These are phyloP conservation scores for Hemicentrotus pulcherrimus DNA, from an alignment of 35 echinoderm and acorn worm species.

Conservation along the genomic window DNA sequence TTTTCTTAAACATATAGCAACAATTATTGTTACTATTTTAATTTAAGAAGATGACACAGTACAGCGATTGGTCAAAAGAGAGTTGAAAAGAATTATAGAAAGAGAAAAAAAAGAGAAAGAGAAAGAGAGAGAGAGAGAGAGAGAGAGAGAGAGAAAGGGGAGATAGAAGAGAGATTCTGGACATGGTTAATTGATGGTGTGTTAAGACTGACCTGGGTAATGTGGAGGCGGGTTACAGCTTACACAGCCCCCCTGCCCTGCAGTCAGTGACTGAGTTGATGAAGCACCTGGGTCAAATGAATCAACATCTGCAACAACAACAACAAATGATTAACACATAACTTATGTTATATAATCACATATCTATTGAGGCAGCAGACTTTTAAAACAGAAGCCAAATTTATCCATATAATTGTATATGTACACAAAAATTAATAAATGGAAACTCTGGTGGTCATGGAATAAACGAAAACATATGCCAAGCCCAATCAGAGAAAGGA, in stretches of 20 bases:
- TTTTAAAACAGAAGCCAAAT: no score
- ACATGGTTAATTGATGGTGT: neutral
- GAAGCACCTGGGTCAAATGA: neutral
- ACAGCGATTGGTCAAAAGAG: neutral
- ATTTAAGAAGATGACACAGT: no score
- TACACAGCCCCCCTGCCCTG: neutral
- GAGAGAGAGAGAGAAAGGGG: neutral
- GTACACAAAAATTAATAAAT: no score
- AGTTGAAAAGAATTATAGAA: neutral
- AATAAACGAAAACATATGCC: no score
- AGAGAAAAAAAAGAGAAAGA: neutral
- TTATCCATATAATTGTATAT: no score
- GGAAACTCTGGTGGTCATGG: no score
- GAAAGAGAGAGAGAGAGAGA: neutral
- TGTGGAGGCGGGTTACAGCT: conserved; percentile 20
- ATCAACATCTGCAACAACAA: conserved; percentile 29
- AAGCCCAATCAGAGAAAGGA: no score
- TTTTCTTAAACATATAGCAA: neutral
- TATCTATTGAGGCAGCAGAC: no score
- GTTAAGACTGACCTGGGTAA: conserved; percentile 23
- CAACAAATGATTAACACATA: no score
- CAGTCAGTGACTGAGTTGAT: neutral
- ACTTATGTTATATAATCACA: no score
- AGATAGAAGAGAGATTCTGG: neutral
- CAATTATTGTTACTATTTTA: no score